Evolutionary conservation across 2,113 vertebrate species (phyloP), one percentile per base, ranked within the genome.

Genomic region (Xenopus laevis): DNA sequence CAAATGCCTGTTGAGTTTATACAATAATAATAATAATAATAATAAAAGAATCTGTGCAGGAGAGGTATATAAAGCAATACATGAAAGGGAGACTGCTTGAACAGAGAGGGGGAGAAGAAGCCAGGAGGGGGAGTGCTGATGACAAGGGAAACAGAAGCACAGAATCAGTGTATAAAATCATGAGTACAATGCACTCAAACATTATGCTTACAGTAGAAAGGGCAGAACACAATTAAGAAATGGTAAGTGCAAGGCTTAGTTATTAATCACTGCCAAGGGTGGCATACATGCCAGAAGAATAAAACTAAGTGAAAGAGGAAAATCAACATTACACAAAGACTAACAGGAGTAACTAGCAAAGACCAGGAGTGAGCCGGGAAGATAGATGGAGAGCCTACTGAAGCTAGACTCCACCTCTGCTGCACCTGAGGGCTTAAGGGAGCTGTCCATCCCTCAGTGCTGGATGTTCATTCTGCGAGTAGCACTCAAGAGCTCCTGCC

Each of bases 371-470:
- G 20, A 74, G 53, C 33, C 23, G 66, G 10, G 18, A 65, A 17
- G 33, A 45, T 18, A 44, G 55, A 20, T 65, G 30, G 17, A 40
- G 47, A 27, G 20, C n/a, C 7, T 45, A 21, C 40, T 46, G 52
- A 9, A 11, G 50, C 47, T 53, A 15, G 20, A 27, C 62, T 66
- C 63, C 63, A 21, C 63, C 63, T 66, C 16, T 60, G 7, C 20
- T n/a, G 10, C 30, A 66, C 33, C 52, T 66, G 52, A 59, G 33
- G 65, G 71, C 63, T 57, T 46, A 21, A 61, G 58, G 65, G 65
- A 75, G 66, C 73, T 69, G 66, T 69, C 64, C 72, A 60, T 40
- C 45, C 15, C 63, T 50, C 57, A 60, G 64, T 74, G 64, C 72
- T 67, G 64, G 67, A 74, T 55, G 18, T 57, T 53, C 40, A 55